Evolutionary conservation across 2,888 invertebrate genomes (phyloP).

Genomic region (Diachrysia chrysitis): DNA sequence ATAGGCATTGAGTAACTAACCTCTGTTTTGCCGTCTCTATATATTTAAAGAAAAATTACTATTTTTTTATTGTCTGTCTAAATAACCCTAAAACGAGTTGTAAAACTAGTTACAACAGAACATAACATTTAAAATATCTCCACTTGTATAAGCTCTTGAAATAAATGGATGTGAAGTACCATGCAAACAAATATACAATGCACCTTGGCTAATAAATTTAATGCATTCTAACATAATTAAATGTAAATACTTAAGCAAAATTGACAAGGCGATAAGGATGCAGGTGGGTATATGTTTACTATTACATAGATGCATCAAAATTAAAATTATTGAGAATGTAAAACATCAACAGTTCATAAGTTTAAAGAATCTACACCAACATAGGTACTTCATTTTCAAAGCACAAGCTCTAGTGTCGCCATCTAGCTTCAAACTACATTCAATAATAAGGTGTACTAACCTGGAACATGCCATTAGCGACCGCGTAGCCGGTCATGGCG

Average conservation of each 20-base stretch:
- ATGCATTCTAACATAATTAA: neutral
- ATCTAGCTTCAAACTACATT: neutral
- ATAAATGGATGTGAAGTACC: neutral
- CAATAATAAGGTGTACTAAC: conserved; percentile 73
- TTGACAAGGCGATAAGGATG: neutral
- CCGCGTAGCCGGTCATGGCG: conserved; percentile 93
- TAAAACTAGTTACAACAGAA: too few relatives aligned
- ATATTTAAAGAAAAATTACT: neutral
- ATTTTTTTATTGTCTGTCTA: neutral
- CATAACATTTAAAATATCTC: neutral
- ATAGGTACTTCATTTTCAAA: neutral
- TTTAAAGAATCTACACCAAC: too few relatives aligned
- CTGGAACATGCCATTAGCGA: conserved; percentile 91
- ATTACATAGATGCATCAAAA: too few relatives aligned
- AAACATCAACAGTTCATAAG: too few relatives aligned
- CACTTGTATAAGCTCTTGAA: neutral
- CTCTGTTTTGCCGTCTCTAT: neutral
- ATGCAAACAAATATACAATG: neutral
- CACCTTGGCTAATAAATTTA: neutral
- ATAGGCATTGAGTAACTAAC: neutral
- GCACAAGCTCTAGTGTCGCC: neutral
- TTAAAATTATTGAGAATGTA: too few relatives aligned
- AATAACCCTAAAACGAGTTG: too few relatives aligned
- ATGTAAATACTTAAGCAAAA: neutral
- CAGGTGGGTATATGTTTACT: neutral